These are phyloP conservation scores for Drosophila prolongata DNA, from an alignment of 2,888 invertebrate genomes.

Conservation along the genomic window DNA sequence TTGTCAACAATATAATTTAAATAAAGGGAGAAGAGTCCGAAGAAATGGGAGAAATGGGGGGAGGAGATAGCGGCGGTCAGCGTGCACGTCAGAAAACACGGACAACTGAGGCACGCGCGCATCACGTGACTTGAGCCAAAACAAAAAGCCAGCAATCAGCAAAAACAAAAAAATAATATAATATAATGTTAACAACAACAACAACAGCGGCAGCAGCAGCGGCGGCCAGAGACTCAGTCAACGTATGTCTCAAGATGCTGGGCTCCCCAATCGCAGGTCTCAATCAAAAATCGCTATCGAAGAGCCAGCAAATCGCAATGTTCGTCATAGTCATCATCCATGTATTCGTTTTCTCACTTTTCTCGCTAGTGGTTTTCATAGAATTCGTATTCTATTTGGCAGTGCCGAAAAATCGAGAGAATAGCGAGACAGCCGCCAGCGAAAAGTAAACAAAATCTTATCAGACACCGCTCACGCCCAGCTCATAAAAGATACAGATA, in stretches of 20 bases:
- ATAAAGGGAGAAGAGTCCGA: neutral
- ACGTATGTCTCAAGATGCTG: conserved; percentile 26
- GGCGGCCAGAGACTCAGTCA: conserved; percentile 7
- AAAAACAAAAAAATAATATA: conserved; percentile 11
- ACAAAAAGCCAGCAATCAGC: conserved; percentile 31
- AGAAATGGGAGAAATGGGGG: conserved; percentile 5
- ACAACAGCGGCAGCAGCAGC: neutral
- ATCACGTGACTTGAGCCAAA: conserved; percentile 38
- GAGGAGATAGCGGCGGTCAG: neutral
- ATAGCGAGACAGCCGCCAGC: conserved; percentile 38
- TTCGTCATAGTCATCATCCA: conserved; percentile 31
- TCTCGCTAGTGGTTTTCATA: conserved; percentile 10
- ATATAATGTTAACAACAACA: conserved; percentile 1
- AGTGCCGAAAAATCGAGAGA: conserved; percentile 38
- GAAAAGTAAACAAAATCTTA: conserved; percentile 53
- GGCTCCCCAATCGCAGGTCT: conserved; percentile 10
- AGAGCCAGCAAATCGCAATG: conserved; percentile 10
- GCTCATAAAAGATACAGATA: conserved; percentile 58
- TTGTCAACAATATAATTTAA: conserved; percentile 1
- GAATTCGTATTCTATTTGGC: conserved; percentile 20
- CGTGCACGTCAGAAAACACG: conserved; percentile 20
- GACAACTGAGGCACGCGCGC: conserved; percentile 24
- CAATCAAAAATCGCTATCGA: conserved; percentile 7
- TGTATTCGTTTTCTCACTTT: conserved; percentile 7
- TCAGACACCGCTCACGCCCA: conserved; percentile 60